Evolutionary conservation across 2,888 invertebrate genomes (phyloP).

Genomic region (Ecliptopera silaceata): DNA sequence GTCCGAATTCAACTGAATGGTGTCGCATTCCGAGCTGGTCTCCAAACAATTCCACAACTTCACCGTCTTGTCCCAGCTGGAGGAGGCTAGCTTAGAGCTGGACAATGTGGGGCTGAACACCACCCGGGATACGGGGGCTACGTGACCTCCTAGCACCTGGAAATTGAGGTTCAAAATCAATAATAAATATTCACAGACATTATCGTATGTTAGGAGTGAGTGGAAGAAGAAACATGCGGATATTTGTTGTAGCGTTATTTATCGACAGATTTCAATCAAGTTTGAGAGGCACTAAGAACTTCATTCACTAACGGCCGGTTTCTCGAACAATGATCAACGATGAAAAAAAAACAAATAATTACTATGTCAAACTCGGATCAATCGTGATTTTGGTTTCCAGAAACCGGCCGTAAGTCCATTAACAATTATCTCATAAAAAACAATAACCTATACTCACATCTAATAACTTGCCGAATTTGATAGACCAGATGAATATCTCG

Average conservation of each 20-base stretch:
- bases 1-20: slow-evolving; percentile 89
- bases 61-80: slow-evolving; percentile 97
- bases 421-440: too few species aligned
- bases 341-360: too few species aligned
- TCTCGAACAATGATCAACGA: too few species aligned
- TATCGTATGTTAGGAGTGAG: too few species aligned
- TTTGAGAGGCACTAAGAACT: too few species aligned
- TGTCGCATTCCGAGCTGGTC: slow-evolving; percentile 90
- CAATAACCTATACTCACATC: slow-evolving; percentile 90
- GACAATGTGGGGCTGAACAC: slow-evolving; percentile 89
- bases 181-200: slow-evolving; percentile 71
- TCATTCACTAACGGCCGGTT: too few species aligned
- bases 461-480: slow-evolving; percentile 94
- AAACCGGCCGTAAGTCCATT: too few species aligned
- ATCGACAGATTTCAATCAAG: too few species aligned
- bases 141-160: slow-evolving; percentile 93
- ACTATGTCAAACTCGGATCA: too few species aligned
- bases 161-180: neutral
- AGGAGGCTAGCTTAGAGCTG: slow-evolving; percentile 90
- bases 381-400: too few species aligned
- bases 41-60: slow-evolving; percentile 95
- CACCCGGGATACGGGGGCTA: slow-evolving; percentile 93
- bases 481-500: slow-evolving; percentile 97
- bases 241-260: too few species aligned
- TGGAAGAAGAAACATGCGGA: too few species aligned